Percentiles rank a stretch among this genome's conserved stretches.
Conservation (phyloP, 2,888 invertebrate genomes). For the Fissipunctia ypsillon region DNA sequence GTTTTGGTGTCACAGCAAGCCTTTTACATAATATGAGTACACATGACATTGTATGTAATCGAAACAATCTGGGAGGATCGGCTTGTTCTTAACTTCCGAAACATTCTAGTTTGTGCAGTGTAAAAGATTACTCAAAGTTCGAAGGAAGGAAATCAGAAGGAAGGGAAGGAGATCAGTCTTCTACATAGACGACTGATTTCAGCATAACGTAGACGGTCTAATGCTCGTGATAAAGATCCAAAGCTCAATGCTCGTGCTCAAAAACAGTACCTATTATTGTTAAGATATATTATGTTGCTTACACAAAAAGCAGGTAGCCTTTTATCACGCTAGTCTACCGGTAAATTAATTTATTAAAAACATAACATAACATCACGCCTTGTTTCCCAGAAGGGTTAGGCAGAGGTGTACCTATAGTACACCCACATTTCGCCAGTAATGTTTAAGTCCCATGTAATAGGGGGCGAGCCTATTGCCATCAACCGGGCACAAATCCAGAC, state of each 20-base stretch:
- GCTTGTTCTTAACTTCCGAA: not conserved
- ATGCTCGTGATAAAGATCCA: not conserved
- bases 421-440: too few relatives aligned
- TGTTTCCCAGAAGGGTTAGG: too few relatives aligned
- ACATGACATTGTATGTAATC: not conserved
- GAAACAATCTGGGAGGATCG: not conserved
- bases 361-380: too few relatives aligned
- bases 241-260: not conserved
- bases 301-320: not conserved
- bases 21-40: slow-evolving; percentile 33
- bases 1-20: slow-evolving; percentile 18
- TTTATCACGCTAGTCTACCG: not conserved
- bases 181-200: not conserved
- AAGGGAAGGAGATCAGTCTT: not conserved
- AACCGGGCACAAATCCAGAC: too few relatives aligned
- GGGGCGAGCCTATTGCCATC: too few relatives aligned
- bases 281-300: not conserved
- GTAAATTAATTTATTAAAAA: too few relatives aligned
- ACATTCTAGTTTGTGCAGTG: not conserved
- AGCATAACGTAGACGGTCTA: not conserved
- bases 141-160: too few relatives aligned
- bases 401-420: too few relatives aligned
- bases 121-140: not conserved
- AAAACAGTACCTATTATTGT: not conserved
- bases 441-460: too few relatives aligned